Percentiles rank a stretch among this genome's conserved stretches.
phyloP scores from a whole-genome alignment of 2,797 vertebrate species.

The Neostethus bicornis region DNA sequence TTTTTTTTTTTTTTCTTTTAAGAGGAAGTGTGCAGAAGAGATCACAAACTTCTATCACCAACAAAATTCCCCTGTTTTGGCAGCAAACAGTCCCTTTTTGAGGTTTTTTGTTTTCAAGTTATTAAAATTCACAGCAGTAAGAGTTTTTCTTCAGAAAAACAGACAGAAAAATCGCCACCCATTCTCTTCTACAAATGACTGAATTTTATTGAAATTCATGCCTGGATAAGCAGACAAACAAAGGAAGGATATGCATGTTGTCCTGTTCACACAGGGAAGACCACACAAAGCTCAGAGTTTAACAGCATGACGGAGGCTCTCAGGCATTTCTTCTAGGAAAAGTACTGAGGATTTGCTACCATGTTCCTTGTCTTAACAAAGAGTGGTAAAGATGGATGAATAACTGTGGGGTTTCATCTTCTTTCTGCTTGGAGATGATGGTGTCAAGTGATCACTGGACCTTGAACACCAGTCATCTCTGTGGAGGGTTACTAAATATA shows the following conservation, averaged over 20 bases:
- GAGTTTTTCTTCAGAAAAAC: conserved; percentile 1
- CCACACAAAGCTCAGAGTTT: conserved; percentile 46
- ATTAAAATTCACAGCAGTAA: conserved; percentile 17
- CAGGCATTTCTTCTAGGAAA: conserved; percentile 44
- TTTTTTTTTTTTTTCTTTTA: too few relatives aligned
- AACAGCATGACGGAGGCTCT: conserved; percentile 51
- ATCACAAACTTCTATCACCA: too few relatives aligned
- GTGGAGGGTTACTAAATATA: conserved; percentile 54
- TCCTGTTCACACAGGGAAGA: conserved; percentile 27
- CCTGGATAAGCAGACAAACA: conserved; percentile 20
- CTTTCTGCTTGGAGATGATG: conserved; percentile 53
- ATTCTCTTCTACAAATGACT: neutral
- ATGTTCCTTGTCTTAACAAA: conserved; percentile 50
- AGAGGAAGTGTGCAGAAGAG: too few relatives aligned
- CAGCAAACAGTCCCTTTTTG: too few relatives aligned
- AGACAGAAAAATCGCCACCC: conserved; percentile 10
- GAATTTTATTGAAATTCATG: conserved; percentile 11
- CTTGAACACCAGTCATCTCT: conserved; percentile 57
- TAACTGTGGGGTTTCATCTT: conserved; percentile 51
- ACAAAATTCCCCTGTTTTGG: too few relatives aligned
- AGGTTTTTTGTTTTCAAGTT: conserved; percentile 26
- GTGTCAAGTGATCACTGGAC: conserved; percentile 67
- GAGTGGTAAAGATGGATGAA: conserved; percentile 55
- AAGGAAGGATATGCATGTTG: conserved; percentile 32
- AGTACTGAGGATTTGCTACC: conserved; percentile 54